A percentile compares a stretch with the other conserved stretches of the same genome.
Evolutionary conservation across 2,113 vertebrate genomes (phyloP).

Genomic region (human): DNA sequence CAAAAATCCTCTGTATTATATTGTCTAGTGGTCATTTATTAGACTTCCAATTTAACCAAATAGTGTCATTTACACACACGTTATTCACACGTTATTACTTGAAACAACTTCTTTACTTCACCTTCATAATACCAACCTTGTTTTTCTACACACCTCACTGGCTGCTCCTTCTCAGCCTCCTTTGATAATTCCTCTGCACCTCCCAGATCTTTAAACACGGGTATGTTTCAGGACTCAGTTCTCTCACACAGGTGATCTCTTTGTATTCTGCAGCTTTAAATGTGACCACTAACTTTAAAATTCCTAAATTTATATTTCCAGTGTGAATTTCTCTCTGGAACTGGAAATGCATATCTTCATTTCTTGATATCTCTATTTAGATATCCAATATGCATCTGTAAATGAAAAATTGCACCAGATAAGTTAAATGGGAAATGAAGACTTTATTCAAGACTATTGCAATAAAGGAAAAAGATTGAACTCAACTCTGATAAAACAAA

Average conservation of each 20-base stretch:
- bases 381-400: background rate
- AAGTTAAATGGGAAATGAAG: background rate
- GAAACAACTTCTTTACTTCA: background rate
- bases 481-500: background rate
- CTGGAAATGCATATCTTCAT: background rate
- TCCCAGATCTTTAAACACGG: background rate
- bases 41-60: background rate
- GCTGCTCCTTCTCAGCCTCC: background rate
- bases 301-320: background rate
- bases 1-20: background rate
- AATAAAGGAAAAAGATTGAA: background rate
- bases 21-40: background rate
- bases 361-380: background rate
- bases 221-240: background rate
- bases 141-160: background rate
- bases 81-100: background rate
- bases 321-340: background rate
- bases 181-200: background rate
- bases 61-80: background rate
- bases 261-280: background rate
- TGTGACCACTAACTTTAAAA: background rate
- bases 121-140: background rate
- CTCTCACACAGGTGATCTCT: background rate
- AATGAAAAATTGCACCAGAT: background rate
- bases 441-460: background rate